Percentiles rank a stretch among this genome's conserved stretches.
Conservation (phyloP, 2,797 vertebrate genomes). For the Orestias chungarensis region DNA sequence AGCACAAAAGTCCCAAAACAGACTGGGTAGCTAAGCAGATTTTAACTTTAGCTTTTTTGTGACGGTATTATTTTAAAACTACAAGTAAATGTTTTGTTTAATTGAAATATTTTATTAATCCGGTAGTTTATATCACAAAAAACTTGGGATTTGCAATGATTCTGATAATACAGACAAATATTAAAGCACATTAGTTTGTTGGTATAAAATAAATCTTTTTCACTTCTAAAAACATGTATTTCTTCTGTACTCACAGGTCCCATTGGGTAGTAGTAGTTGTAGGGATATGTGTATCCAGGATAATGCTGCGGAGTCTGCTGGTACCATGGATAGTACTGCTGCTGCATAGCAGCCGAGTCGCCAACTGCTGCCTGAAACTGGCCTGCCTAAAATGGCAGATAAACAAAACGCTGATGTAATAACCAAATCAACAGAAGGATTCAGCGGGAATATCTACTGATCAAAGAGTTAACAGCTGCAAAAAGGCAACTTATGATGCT, state of each 20-base stretch:
- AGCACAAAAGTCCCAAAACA: neutral
- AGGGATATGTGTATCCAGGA: conserved; percentile 86
- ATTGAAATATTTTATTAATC: neutral
- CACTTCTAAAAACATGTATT: too few species aligned
- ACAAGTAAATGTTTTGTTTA: neutral
- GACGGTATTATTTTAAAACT: neutral
- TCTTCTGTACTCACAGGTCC: conserved; percentile 65
- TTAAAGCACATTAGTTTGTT: neutral
- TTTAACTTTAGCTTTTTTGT: neutral
- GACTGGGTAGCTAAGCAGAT: neutral
- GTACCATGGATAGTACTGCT: conserved; percentile 86
- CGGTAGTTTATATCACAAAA: neutral
- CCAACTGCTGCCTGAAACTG: conserved; percentile 81
- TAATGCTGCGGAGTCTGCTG: conserved; percentile 79
- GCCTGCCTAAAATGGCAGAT: conserved; percentile 62
- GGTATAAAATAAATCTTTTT: neutral
- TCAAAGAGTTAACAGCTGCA: too few species aligned
- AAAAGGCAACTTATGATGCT: too few species aligned
- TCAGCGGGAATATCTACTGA: neutral
- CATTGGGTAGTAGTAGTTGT: conserved; percentile 86
- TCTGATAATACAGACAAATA: neutral
- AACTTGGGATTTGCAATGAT: neutral
- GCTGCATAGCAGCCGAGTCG: conserved; percentile 77
- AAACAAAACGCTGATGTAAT: conserved; percentile 5
- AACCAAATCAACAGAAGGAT: neutral